Conservation (phyloP, 1,140 invertebrate species). For the Galleria mellonella region DNA sequence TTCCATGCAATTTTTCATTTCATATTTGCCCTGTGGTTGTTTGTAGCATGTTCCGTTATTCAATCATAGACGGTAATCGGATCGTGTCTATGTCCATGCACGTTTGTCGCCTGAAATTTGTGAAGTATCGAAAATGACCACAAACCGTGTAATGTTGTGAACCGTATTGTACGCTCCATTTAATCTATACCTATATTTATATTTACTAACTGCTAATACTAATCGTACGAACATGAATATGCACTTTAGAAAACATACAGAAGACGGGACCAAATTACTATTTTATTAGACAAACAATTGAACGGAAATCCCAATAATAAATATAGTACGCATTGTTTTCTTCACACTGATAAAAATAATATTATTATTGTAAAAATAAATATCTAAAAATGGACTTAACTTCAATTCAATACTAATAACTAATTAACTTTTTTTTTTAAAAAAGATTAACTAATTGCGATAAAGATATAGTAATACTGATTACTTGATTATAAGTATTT, state of each 20-base stretch:
- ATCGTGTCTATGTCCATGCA: slow-evolving; percentile 34
- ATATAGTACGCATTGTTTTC: too few relatives aligned
- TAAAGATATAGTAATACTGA: too few relatives aligned
- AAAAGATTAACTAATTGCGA: too few relatives aligned
- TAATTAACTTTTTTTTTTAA: too few relatives aligned
- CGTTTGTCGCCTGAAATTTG: slow-evolving; percentile 49
- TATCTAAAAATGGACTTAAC: too few relatives aligned
- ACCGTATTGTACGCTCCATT: slow-evolving; percentile 46
- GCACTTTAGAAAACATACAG: slow-evolving; percentile 1
- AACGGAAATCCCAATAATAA: too few relatives aligned
- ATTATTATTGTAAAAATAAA: too few relatives aligned
- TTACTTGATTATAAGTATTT: too few relatives aligned
- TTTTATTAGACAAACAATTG: not conserved
- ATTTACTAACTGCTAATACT: too few relatives aligned
- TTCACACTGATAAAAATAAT: too few relatives aligned
- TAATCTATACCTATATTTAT: slow-evolving; percentile 5
- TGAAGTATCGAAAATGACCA: slow-evolving; percentile 37
- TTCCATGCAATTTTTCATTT: slow-evolving; percentile 16
- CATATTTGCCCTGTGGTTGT: slow-evolving; percentile 33
- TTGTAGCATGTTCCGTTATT: slow-evolving; percentile 35
- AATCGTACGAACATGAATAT: not conserved
- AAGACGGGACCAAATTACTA: too few relatives aligned
- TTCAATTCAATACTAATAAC: too few relatives aligned
- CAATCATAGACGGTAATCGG: slow-evolving; percentile 44
- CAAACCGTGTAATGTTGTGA: slow-evolving; percentile 45